These are phyloP conservation scores for Penaeus japonicus DNA, from an alignment of 1,140 invertebrate genomes.

Conservation along the genomic window DNA sequence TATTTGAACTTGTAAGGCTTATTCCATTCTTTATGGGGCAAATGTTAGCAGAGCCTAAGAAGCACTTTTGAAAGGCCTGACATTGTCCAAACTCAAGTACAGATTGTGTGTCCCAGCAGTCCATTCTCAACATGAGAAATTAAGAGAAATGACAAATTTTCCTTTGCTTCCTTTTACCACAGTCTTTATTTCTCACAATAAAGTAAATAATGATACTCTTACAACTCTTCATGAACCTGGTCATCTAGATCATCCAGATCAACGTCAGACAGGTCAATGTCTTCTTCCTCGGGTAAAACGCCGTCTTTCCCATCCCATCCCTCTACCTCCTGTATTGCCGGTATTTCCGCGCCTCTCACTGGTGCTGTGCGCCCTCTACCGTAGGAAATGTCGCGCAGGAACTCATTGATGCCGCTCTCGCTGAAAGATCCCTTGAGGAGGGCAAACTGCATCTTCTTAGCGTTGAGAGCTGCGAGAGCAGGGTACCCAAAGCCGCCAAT, in stretches of 20 bases:
- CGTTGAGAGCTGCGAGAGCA: slow-evolving; percentile 95
- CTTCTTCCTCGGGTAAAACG: slow-evolving; percentile 86
- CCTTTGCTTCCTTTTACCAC: too few relatives aligned
- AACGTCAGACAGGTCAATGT: slow-evolving; percentile 91
- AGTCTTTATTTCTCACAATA: too few relatives aligned
- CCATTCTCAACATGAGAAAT: slow-evolving; percentile 54
- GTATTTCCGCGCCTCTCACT: slow-evolving; percentile 84
- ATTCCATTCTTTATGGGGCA: not conserved
- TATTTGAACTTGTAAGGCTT: not conserved
- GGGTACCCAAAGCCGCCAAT: slow-evolving; percentile 93
- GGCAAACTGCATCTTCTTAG: slow-evolving; percentile 97
- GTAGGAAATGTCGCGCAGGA: slow-evolving; percentile 91
- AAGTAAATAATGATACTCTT: not conserved
- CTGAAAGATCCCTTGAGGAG: slow-evolving; percentile 94
- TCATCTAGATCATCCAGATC: slow-evolving; percentile 75
- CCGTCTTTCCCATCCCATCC: slow-evolving; percentile 98
- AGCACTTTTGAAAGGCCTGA: too few relatives aligned
- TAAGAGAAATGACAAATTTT: not conserved
- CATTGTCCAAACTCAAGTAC: not conserved
- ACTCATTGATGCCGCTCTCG: slow-evolving; percentile 92
- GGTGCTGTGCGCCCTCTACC: slow-evolving; percentile 92
- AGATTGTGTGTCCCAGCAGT: not conserved
- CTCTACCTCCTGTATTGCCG: slow-evolving; percentile 76
- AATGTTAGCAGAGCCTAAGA: too few relatives aligned
- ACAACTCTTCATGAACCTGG: slow-evolving; percentile 29